Evolutionary conservation across 2,113 vertebrate genomes (phyloP).

Genomic region (Peromyscus maniculatus): DNA sequence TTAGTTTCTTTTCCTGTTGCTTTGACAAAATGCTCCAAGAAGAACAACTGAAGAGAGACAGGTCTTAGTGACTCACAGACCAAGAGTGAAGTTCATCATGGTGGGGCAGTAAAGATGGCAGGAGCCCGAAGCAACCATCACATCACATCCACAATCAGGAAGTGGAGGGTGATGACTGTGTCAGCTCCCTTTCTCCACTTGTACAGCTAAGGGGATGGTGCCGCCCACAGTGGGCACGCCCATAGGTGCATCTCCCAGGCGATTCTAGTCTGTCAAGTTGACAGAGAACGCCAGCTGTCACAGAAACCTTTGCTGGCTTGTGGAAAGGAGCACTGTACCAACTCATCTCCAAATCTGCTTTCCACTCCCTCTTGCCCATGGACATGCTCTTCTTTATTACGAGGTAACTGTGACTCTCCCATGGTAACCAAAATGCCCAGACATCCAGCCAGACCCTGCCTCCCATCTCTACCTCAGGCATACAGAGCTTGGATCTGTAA

Average conservation of each 20-base stretch:
- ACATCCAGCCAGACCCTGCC: fast-evolving
- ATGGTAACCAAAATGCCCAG: fast-evolving
- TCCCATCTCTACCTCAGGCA: not conserved
- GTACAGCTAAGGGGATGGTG: not conserved
- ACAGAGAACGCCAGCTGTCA: not conserved
- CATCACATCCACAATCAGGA: not conserved
- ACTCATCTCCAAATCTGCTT: too few species aligned
- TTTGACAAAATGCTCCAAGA: not conserved
- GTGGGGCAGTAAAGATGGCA: not conserved
- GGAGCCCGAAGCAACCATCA: not conserved
- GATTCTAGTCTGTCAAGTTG: too few species aligned
- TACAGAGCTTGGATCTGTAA: not conserved
- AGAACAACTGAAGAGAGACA: not conserved
- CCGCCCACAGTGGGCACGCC: not conserved
- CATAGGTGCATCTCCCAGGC: not conserved
- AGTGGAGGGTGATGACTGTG: not conserved
- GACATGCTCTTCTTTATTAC: too few species aligned
- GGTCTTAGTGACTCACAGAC: not conserved
- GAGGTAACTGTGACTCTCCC: not conserved
- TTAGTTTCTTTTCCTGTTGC: not conserved
- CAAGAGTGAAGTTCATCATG: not conserved
- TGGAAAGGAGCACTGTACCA: not conserved
- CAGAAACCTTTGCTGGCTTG: not conserved
- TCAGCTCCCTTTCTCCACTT: not conserved
- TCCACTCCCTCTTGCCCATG: fast-evolving